phyloP scores from a whole-genome alignment of 1,140 invertebrate species.

The Trialeurodes vaporariorum region DNA sequence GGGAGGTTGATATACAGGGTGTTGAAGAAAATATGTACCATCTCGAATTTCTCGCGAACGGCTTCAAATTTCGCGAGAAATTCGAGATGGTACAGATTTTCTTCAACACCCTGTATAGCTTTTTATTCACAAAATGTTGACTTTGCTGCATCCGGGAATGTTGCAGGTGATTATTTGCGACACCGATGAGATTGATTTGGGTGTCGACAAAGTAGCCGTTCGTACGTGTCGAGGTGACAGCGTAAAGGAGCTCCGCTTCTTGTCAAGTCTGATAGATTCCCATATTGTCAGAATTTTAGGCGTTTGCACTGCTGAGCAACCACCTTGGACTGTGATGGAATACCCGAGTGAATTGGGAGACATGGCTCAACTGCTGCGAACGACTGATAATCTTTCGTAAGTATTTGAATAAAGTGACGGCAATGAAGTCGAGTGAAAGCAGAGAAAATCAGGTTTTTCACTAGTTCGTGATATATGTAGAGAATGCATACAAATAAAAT shows the following conservation, averaged over 20 bases:
- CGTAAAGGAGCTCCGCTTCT: slow-evolving; percentile 54
- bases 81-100: too few relatives aligned
- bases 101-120: too few relatives aligned
- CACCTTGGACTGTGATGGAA: slow-evolving; percentile 61
- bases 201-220: slow-evolving; percentile 25
- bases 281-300: slow-evolving; percentile 63
- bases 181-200: slow-evolving; percentile 38
- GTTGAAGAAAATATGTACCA: too few relatives aligned
- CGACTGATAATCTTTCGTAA: slow-evolving; percentile 22
- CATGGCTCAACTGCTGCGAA: slow-evolving; percentile 54
- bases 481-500: background rate
- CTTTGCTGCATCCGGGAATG: too few relatives aligned
- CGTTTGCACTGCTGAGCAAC: slow-evolving; percentile 47
- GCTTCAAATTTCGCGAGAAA: too few relatives aligned
- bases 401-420: too few relatives aligned
- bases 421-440: too few relatives aligned
- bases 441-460: too few relatives aligned
- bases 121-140: too few relatives aligned
- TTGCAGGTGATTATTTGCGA: slow-evolving; percentile 43
- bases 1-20: too few relatives aligned
- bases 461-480: background rate
- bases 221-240: slow-evolving; percentile 34
- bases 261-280: slow-evolving; percentile 57
- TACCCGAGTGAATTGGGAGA: slow-evolving; percentile 67
- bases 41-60: too few relatives aligned